Evolutionary conservation across 2,888 invertebrate genomes (phyloP), one percentile per base, ranked within the genome.

Genomic region (Smittia sp.): DNA sequence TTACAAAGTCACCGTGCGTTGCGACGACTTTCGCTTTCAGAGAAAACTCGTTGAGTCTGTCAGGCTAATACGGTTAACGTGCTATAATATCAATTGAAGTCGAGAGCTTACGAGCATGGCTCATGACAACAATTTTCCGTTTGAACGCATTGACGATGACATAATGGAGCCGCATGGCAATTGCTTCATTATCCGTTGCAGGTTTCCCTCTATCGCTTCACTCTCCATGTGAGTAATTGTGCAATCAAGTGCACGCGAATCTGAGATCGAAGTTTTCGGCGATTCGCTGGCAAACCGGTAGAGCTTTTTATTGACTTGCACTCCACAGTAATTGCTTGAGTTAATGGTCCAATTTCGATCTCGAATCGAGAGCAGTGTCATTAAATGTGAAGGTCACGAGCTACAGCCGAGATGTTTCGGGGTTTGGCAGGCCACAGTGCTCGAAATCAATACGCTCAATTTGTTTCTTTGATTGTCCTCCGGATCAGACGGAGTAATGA

Each of bases 81-180:
- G 46, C 46, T 46, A 46, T 46, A 46, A 46, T 46, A 46, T 46
- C 46, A 46, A 46, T 46, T 46, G 46, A 46, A 46, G 46, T 46
- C 11, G 46, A 11, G 38, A n/a, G 46, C 46, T 46, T 46, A 46
- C n/a, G 15, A n/a, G 46, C 46, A 46, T 15, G 46, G 46, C 15
- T 46, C 46, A 46, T 46, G 46, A 46, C 46, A 46, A 46, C 46
- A 46, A n/a, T 63, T 63, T 63, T 63, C 62, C 25, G 24, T 62
- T 1, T 62, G 22, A 62, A 25, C 62, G 62, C 62, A 63, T 63
- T n/a, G 24, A 63, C 24, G 25, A 63, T 63, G 46, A 46, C 46
- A 46, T 46, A 46, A 46, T 46, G 38, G 38, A 38, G 11, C 11
- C 11, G 38, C 6, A 38, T n/a, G 11, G 46, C 46, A 46, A 46